Percentiles rank a stretch among this genome's conserved stretches.
phyloP scores from a whole-genome alignment of 2,888 invertebrate genomes.

The Elysia crispata region DNA sequence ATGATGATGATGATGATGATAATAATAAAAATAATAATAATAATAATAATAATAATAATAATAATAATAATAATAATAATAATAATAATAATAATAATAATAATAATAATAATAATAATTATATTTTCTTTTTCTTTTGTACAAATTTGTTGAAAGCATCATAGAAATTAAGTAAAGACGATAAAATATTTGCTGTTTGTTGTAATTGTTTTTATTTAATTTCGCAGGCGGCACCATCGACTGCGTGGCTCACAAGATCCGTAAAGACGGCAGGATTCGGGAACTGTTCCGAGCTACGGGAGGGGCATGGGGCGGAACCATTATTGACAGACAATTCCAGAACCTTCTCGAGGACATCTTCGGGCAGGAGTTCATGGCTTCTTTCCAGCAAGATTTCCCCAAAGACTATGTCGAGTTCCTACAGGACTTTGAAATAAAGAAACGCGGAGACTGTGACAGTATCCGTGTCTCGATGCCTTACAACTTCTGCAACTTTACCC shows the following conservation, averaged over 20 bases:
- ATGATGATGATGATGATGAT: conserved; percentile 3
- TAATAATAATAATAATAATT: conserved; percentile 3
- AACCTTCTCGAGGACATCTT: conserved; percentile 67
- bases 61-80: background rate
- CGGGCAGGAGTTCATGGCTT: conserved; percentile 64
- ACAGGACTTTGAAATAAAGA: conserved; percentile 72
- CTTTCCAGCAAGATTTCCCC: conserved; percentile 66
- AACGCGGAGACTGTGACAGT: conserved; percentile 69
- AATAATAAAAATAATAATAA: conserved; percentile 24
- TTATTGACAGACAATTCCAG: conserved; percentile 69
- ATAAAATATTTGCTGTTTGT: background rate
- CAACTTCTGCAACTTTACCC: conserved; percentile 71
- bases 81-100: background rate
- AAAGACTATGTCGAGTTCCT: conserved; percentile 70
- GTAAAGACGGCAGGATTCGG: conserved; percentile 67
- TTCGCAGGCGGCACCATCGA: conserved; percentile 71
- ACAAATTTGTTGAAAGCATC: too few relatives aligned
- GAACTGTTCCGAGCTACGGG: conserved; percentile 73
- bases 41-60: conserved; percentile 13
- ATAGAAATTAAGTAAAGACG: too few relatives aligned
- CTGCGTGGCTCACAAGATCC: conserved; percentile 71
- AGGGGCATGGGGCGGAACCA: conserved; percentile 72
- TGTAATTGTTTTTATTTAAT: background rate
- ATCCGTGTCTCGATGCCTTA: conserved; percentile 70
- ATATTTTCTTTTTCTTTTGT: too few relatives aligned